phyloP scores from a whole-genome alignment of 1,140 invertebrate species.

The Conopomorpha cramerella region DNA sequence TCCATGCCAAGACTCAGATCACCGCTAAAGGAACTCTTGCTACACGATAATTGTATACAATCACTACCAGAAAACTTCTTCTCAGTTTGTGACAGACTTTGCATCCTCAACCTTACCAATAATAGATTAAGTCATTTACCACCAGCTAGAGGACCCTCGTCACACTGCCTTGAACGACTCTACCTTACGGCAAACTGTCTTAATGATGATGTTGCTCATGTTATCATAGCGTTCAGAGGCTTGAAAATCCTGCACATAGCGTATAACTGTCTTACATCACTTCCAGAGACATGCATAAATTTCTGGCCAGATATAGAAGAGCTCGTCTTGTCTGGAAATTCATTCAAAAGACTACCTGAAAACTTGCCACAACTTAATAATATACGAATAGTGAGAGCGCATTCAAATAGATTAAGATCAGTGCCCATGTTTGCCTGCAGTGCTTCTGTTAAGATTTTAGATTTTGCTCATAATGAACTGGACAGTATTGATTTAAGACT shows the following conservation, averaged over 20 bases:
- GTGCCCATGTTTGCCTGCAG: slow-evolving; percentile 78
- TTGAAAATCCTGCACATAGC: slow-evolving; percentile 75
- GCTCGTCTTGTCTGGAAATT: slow-evolving; percentile 81
- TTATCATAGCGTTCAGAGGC: slow-evolving; percentile 67
- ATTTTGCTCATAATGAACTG: slow-evolving; percentile 83
- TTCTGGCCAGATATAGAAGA: slow-evolving; percentile 81
- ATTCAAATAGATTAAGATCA: slow-evolving; percentile 77
- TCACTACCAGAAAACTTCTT: slow-evolving; percentile 77
- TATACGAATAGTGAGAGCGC: slow-evolving; percentile 75
- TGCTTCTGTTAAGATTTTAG: slow-evolving; percentile 75
- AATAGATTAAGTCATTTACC: slow-evolving; percentile 74
- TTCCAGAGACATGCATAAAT: slow-evolving; percentile 75
- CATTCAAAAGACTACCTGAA: slow-evolving; percentile 75
- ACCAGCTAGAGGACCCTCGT: slow-evolving; percentile 58
- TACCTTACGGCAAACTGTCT: slow-evolving; percentile 80
- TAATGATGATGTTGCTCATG: slow-evolving; percentile 71
- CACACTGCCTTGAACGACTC: slow-evolving; percentile 70
- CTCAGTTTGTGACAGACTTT: slow-evolving; percentile 70
- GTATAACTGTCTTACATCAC: slow-evolving; percentile 74
- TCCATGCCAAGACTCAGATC: slow-evolving; percentile 68
- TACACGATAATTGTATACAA: slow-evolving; percentile 79
- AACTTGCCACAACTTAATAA: slow-evolving; percentile 73
- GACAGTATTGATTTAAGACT: slow-evolving; percentile 76
- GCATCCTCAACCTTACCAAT: slow-evolving; percentile 77
- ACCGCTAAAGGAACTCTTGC: slow-evolving; percentile 71